Conservation (phyloP, 2,888 invertebrate species). For the Latrodectus hesperus region DNA sequence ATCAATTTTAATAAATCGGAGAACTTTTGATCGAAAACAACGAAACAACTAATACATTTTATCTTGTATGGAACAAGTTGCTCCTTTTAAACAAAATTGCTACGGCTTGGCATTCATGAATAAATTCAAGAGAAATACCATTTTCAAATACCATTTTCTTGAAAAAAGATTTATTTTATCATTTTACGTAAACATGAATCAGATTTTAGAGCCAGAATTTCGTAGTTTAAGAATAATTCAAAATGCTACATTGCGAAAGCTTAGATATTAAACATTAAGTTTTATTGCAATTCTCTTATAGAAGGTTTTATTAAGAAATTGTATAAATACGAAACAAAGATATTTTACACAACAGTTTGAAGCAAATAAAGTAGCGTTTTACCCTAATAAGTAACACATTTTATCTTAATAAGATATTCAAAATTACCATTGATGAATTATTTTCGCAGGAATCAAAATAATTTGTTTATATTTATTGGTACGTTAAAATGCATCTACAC, state of each 20-base stretch:
- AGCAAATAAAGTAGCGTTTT: too few species aligned
- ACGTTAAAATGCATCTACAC: too few species aligned
- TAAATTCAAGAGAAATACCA: constrained; percentile 13
- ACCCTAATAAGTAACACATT: too few species aligned
- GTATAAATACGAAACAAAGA: too few species aligned
- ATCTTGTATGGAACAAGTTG: background rate
- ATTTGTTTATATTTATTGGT: too few species aligned
- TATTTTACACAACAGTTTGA: too few species aligned
- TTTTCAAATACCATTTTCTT: constrained; percentile 26
- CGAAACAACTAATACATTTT: constrained; percentile 3
- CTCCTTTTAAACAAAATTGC: constrained; percentile 5
- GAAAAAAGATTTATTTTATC: constrained; percentile 1
- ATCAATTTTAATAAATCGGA: constrained; percentile 5
- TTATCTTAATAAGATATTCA: too few species aligned
- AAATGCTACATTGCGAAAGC: background rate
- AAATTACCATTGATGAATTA: too few species aligned
- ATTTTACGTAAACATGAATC: background rate
- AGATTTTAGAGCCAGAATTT: background rate
- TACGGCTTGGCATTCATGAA: constrained; percentile 33
- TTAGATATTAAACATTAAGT: too few species aligned
- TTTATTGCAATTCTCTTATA: too few species aligned
- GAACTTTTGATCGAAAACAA: background rate
- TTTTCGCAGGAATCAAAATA: too few species aligned
- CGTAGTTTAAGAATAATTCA: background rate
- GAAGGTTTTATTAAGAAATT: too few species aligned